Conservation (phyloP, 2,888 invertebrate species). For the Synergus itoensis region DNA sequence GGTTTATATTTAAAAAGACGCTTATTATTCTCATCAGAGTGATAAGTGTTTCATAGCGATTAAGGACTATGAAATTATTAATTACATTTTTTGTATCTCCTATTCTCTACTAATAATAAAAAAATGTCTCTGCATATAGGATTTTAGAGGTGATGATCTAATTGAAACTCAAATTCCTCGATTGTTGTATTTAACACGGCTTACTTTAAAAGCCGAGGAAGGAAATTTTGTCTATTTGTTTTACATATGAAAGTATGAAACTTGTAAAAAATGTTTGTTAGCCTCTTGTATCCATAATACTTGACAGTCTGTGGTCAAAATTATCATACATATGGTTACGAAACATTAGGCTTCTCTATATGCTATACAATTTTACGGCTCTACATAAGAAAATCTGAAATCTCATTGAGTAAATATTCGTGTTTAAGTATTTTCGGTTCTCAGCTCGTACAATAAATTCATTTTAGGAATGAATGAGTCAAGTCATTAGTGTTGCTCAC, state of each 20-base stretch:
- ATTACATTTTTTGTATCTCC: too few species aligned
- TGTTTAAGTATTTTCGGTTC: slow-evolving; percentile 15
- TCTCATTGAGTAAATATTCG: slow-evolving; percentile 29
- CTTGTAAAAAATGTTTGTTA: background rate
- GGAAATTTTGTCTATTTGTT: slow-evolving; percentile 17
- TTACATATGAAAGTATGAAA: slow-evolving; percentile 4
- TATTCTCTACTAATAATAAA: too few species aligned
- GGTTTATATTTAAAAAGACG: too few species aligned
- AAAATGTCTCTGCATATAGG: too few species aligned
- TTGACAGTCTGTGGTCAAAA: slow-evolving; percentile 39
- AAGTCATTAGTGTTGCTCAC: slow-evolving; percentile 2
- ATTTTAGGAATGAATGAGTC: background rate
- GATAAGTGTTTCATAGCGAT: too few species aligned
- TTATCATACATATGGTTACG: slow-evolving; percentile 38
- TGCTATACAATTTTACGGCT: slow-evolving; percentile 20
- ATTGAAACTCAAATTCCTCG: background rate
- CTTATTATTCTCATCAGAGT: too few species aligned
- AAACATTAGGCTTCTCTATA: slow-evolving; percentile 18
- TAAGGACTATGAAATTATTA: too few species aligned
- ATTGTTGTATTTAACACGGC: slow-evolving; percentile 9
- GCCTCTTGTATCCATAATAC: slow-evolving; percentile 21
- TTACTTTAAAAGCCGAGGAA: slow-evolving; percentile 22
- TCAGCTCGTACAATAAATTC: slow-evolving; percentile 33
- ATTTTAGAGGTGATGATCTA: background rate
- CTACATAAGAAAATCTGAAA: slow-evolving; percentile 19